Evolutionary conservation across 2,797 vertebrate genomes (phyloP), one percentile per base, ranked within the genome.

Genomic region (Pangasius mekongensis): DNA sequence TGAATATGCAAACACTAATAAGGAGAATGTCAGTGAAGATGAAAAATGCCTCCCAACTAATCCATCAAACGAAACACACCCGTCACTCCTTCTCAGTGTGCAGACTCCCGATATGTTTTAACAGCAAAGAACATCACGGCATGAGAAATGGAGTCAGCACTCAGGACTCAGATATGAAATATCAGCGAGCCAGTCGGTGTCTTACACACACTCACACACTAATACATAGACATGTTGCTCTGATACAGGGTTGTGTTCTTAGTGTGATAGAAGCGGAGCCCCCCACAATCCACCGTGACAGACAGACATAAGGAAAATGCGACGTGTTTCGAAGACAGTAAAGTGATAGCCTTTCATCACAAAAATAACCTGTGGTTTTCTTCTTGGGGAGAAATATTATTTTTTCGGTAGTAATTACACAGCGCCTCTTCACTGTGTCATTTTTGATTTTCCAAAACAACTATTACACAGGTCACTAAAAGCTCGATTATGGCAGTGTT

Each of bases 401-500:
- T 30, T 84, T 83, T 4, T 43, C 39, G 43, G 0, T 64, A 33
- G 67, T 76, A 88, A 88, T 88, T 83, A 85, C 84, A 71, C 36
- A 85, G 66, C 8, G 1, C 13, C 56, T 56, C 49, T 69, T 16
- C 49, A 52, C 64, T 69, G 43, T 22, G 64, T 58, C 36, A 52
- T 3, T 86, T 85, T 83, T 87, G 24, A 52, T 85, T 67, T 82
- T 86, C 47, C 20, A 87, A 77, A 74, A 80, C 67, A 85, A 87
- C 22, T 47, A 86, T 90, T 81, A 58, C 8, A 24, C 87, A 76
- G 91, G 88, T 94, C 92, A 85, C 58, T 87, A 88, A 87, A 86
- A 89, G 86, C 90, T 90, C 87, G 83, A 90, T 90, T 66, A 90
- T 91, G 84, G n/a, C 73, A 11, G 10, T 77, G 89, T 90, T 90